Evolutionary conservation across 2,113 vertebrate species (phyloP).

Genomic region (Chaetodon auriga): DNA sequence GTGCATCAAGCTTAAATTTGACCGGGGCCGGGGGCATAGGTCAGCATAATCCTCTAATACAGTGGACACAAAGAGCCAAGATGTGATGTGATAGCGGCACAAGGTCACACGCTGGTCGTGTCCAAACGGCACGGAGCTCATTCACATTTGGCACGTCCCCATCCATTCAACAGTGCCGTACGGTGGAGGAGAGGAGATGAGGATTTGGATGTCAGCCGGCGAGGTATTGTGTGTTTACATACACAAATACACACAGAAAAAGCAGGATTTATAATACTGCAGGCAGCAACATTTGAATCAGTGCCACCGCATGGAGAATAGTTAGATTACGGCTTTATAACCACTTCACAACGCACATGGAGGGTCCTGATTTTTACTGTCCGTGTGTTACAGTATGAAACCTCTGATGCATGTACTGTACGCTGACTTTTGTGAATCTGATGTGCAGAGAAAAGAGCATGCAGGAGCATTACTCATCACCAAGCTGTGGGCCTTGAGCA

Average conservation of each 20-base stretch:
- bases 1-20: constrained; percentile 65
- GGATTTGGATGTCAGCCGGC: not conserved
- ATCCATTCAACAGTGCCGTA: not conserved
- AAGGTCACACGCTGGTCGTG: constrained; percentile 58
- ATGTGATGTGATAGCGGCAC: constrained; percentile 68
- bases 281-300: not conserved
- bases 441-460: constrained; percentile 44
- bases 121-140: constrained; percentile 34
- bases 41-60: constrained; percentile 75
- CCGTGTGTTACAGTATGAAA: not conserved
- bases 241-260: not conserved
- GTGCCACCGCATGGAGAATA: not conserved
- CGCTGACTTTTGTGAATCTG: constrained; percentile 24
- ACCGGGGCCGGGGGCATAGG: constrained; percentile 55
- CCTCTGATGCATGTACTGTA: not conserved
- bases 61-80: constrained; percentile 61
- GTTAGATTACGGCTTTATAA: not conserved
- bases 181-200: not conserved
- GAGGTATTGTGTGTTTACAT: not conserved
- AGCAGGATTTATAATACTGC: not conserved
- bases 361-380: not conserved
- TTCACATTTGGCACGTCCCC: constrained; percentile 31
- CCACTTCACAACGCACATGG: not conserved
- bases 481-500: constrained; percentile 42
- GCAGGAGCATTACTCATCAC: constrained; percentile 50